Evolutionary conservation across 2,888 invertebrate species (phyloP), one percentile per base, ranked within the genome.

Genomic region (Mamestra brassicae): DNA sequence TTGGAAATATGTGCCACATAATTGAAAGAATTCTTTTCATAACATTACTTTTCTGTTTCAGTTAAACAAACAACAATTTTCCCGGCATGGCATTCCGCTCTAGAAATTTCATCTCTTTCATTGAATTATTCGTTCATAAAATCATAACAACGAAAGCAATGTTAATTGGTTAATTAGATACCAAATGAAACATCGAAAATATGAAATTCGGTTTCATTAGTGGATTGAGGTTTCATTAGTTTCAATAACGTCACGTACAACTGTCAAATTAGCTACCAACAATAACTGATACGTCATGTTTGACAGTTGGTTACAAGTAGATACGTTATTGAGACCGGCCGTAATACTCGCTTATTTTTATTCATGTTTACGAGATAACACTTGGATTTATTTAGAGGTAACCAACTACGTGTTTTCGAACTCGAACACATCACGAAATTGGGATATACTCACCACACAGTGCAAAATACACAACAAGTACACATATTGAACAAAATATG

Each of bases 161-260:
- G 13, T 72, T 36, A 45, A 61, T 61, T 71, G 36, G 52, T 52
- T 13, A 34, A 52, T 42, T 42, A n/a, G 17, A 34, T n/a, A 42
- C 4, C 38, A 13, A 36, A 15, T 52, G 47, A 26, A n/a, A 68
- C 42, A 15, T 11, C 15, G 15, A 50, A 67, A 52, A 70, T 50
- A 6, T 47, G 15, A 13, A 67, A 63, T 45, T 54, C 3, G 34
- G 13, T 34, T 70, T 54, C 15, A 58, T 36, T 36, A n/a, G 2
- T 6, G 50, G 26, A 55, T 45, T 50, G 2, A n/a, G 34, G 63
- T 64, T 57, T 38, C n/a, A 45, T 13, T 55, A 8, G 11, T 11
- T 54, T n/a, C 26, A 26, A 26, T 26, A 26, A 26, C 26, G 26
- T 26, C 26, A 26, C 26, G 26, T 26, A 26, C 26, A 26, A 26